Percentiles rank a stretch among this genome's conserved stretches.
Evolutionary conservation across 2,888 invertebrate genomes (phyloP).

Genomic region (Calameuta pallipes): DNA sequence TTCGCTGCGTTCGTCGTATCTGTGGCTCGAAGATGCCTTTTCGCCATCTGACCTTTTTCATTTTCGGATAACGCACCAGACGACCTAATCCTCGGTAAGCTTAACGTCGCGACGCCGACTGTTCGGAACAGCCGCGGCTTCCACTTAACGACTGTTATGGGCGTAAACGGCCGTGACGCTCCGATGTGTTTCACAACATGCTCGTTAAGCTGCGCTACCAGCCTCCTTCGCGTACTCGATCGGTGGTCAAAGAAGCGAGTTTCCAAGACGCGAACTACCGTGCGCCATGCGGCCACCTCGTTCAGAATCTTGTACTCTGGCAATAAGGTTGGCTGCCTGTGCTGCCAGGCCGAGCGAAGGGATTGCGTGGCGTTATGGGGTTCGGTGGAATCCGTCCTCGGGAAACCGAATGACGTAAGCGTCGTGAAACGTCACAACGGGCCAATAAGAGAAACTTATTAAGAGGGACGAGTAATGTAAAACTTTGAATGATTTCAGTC

Average conservation of each 20-base stretch:
- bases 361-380: background rate
- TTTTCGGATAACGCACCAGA: background rate
- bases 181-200: conserved; percentile 43
- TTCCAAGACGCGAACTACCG: conserved; percentile 51
- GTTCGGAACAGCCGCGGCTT: conserved; percentile 50
- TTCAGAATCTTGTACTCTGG: conserved; percentile 23
- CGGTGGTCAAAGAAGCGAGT: conserved; percentile 49
- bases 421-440: background rate
- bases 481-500: background rate
- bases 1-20: too few relatives aligned
- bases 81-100: background rate
- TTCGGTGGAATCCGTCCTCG: background rate
- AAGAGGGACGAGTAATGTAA: background rate
- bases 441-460: background rate
- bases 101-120: background rate
- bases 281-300: conserved; percentile 43
- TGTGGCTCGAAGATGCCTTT: too few relatives aligned
- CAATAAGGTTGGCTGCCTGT: background rate
- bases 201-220: conserved; percentile 47
- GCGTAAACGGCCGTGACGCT: conserved; percentile 55
- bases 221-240: conserved; percentile 49
- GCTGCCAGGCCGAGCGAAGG: background rate
- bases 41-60: background rate
- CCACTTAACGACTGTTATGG: conserved; percentile 53
- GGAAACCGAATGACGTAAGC: background rate